A percentile compares a stretch with the other conserved stretches of the same genome.
Conservation (phyloP, 2,888 invertebrate species). For the Temnothorax ravouxi region DNA sequence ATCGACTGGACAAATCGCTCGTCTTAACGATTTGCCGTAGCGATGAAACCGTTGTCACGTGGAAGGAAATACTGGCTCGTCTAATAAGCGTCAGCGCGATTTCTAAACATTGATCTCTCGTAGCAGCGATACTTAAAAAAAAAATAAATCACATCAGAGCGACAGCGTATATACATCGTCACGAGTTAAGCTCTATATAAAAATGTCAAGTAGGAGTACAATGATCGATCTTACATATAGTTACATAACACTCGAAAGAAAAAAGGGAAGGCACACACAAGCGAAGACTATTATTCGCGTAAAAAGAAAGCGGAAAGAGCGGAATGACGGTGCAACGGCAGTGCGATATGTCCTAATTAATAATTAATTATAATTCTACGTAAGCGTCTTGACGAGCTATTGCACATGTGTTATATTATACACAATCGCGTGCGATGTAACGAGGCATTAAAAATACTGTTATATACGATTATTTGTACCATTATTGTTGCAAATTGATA, state of each 20-base stretch:
- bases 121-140: background rate
- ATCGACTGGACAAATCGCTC: constrained; percentile 11
- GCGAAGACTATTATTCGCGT: constrained; percentile 3
- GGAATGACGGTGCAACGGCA: constrained; percentile 43
- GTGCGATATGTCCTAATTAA: constrained; percentile 23
- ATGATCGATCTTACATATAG: constrained; percentile 14
- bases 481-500: constrained; percentile 29
- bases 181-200: background rate
- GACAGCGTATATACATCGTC: constrained; percentile 4
- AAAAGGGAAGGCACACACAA: background rate
- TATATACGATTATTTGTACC: constrained; percentile 44
- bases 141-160: constrained; percentile 25
- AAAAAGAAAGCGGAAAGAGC: constrained; percentile 9
- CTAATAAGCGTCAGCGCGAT: constrained; percentile 11
- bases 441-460: constrained; percentile 36
- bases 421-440: constrained; percentile 10
- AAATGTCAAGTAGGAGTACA: background rate
- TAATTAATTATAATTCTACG: constrained; percentile 31
- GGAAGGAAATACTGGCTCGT: constrained; percentile 37
- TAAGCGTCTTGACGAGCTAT: constrained; percentile 3
- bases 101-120: constrained; percentile 29
- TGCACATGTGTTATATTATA: constrained; percentile 24
- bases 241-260: constrained; percentile 7
- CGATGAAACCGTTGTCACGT: background rate
- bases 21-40: background rate